Percentiles rank a stretch among this genome's conserved stretches.
Conservation (phyloP, 2,888 invertebrate species). For the Athetis lepigone region DNA sequence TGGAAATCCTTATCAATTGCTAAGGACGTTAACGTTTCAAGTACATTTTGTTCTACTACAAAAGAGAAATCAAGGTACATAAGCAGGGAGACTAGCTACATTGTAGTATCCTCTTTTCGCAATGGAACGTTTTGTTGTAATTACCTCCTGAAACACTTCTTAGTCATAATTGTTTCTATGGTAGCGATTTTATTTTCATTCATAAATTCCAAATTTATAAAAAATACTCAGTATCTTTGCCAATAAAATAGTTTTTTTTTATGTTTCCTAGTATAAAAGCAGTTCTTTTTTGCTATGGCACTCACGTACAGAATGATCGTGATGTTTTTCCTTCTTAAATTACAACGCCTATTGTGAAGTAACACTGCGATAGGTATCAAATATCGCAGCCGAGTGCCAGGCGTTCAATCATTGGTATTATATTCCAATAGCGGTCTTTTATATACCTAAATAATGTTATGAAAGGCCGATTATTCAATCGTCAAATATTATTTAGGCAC, state of each 20-base stretch:
- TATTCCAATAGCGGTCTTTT: neutral
- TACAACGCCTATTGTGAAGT: neutral
- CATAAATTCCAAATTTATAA: neutral
- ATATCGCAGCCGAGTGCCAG: neutral
- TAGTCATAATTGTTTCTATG: neutral
- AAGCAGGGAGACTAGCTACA: neutral
- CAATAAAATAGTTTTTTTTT: neutral
- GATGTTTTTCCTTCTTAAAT: conserved; percentile 15
- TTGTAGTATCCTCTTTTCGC: too few species aligned
- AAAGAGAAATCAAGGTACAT: too few species aligned
- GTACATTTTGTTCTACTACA: neutral
- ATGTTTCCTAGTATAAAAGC: neutral
- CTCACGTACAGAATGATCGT: neutral
- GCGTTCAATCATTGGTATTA: neutral
- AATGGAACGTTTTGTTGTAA: too few species aligned
- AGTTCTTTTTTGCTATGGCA: conserved; percentile 10
- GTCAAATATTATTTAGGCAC: neutral
- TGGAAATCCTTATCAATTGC: conserved; percentile 12
- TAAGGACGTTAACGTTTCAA: neutral
- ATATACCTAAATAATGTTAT: neutral
- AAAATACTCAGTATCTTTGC: neutral
- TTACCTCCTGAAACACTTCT: neutral
- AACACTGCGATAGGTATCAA: neutral
- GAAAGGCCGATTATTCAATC: neutral
- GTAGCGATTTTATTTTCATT: neutral